These are phyloP conservation scores for Upupa epops DNA, from an alignment of 2,113 vertebrate genomes.

Conservation along the genomic window DNA sequence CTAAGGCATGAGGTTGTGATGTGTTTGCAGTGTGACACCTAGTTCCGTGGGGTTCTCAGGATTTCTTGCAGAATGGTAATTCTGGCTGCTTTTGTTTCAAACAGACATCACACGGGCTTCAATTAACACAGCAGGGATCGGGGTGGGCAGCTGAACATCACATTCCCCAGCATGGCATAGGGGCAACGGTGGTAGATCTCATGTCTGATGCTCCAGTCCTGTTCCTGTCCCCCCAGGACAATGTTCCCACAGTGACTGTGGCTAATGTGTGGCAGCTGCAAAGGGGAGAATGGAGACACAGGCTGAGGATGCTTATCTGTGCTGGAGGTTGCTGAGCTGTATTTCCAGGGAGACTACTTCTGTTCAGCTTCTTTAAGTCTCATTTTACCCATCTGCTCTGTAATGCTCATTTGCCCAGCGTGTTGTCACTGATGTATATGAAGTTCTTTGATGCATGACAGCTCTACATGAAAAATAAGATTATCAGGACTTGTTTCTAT, in stretches of 20 bases:
- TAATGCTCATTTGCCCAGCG: background rate
- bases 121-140: background rate
- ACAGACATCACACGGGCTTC: rapidly evolving
- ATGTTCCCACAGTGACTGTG: rapidly evolving
- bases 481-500: background rate
- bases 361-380: slow-evolving; percentile 2
- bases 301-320: background rate
- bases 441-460: slow-evolving; percentile 15
- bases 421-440: background rate
- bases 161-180: rapidly evolving
- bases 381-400: background rate
- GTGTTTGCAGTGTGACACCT: rapidly evolving
- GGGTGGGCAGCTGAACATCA: background rate
- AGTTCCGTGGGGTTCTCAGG: background rate
- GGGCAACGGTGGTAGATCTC: rapidly evolving
- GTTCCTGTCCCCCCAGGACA: background rate
- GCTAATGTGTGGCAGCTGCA: background rate
- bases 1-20: background rate
- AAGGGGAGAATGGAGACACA: background rate
- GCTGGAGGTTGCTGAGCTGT: background rate
- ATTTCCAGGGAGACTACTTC: background rate
- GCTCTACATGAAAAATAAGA: background rate
- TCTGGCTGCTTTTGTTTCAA: background rate
- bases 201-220: background rate
- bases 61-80: background rate